Evolutionary conservation across 2,888 invertebrate genomes (phyloP).

Genomic region (Aphodius sticticus): DNA sequence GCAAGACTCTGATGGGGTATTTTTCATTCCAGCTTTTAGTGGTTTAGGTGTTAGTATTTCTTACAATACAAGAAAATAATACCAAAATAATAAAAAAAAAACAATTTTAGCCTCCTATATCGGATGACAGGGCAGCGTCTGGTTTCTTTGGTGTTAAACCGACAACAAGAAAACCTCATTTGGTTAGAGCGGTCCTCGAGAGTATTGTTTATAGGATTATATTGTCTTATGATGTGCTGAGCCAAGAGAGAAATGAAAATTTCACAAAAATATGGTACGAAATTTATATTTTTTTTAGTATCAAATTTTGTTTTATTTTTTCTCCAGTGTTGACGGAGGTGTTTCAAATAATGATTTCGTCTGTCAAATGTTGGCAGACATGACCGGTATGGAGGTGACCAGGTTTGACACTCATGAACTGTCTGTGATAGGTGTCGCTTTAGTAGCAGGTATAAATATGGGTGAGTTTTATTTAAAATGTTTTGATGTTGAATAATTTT

Average conservation of each 20-base stretch:
- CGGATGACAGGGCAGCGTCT: conserved; percentile 83
- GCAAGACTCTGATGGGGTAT: conserved; percentile 77
- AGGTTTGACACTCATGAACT: conserved; percentile 79
- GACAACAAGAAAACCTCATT: conserved; percentile 77
- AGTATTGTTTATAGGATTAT: conserved; percentile 84
- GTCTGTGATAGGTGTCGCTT: conserved; percentile 86
- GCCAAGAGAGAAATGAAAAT: conserved; percentile 63
- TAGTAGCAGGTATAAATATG: conserved; percentile 81
- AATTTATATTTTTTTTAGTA: conserved; percentile 6
- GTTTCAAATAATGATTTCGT: conserved; percentile 94
- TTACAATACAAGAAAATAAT: neutral
- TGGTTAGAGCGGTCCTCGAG: conserved; percentile 85
- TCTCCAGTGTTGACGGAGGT: conserved; percentile 88
- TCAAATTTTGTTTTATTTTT: too few relatives aligned
- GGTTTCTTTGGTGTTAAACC: conserved; percentile 83
- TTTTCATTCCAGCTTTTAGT: conserved; percentile 89
- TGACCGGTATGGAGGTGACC: conserved; percentile 79
- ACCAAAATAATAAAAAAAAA: neutral
- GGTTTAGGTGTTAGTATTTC: conserved; percentile 77
- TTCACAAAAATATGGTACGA: conserved; percentile 47
- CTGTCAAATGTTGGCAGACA: conserved; percentile 85
- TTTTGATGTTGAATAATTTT: neutral
- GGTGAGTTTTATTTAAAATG: conserved; percentile 65
- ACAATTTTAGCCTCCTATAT: conserved; percentile 80
- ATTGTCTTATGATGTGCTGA: conserved; percentile 78